Conservation (phyloP, 2,113 vertebrate genomes). For the Mystacornis crossleyi region DNA sequence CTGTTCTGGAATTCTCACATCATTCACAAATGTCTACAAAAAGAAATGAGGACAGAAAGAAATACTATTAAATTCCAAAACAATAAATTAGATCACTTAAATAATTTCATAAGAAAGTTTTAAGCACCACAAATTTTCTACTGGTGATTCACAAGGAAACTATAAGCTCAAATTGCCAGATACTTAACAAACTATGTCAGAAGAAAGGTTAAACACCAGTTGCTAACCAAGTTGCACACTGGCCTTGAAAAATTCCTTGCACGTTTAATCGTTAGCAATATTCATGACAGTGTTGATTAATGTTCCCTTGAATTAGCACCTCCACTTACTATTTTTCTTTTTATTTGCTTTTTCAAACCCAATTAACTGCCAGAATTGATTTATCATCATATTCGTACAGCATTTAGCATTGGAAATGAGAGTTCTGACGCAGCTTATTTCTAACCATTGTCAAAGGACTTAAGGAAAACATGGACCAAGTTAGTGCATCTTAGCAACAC, state of each 20-base stretch:
- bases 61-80: background rate
- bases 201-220: background rate
- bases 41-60: slow-evolving; percentile 21
- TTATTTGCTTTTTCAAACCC: background rate
- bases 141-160: background rate
- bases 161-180: background rate
- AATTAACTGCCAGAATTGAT: background rate
- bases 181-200: background rate
- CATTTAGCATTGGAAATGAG: background rate
- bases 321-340: background rate
- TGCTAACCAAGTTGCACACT: background rate
- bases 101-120: background rate
- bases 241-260: background rate
- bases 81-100: background rate
- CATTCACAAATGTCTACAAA: slow-evolving; percentile 94
- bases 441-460: background rate
- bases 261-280: background rate
- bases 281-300: background rate
- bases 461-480: background rate
- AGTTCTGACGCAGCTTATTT: background rate
- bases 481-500: background rate
- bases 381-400: background rate
- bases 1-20: slow-evolving; percentile 96
- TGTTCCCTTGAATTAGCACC: background rate
- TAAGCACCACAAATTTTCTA: background rate